Base-by-base conservation (phyloP, 2,888 invertebrate species). In the Volucella inanis region DNA sequence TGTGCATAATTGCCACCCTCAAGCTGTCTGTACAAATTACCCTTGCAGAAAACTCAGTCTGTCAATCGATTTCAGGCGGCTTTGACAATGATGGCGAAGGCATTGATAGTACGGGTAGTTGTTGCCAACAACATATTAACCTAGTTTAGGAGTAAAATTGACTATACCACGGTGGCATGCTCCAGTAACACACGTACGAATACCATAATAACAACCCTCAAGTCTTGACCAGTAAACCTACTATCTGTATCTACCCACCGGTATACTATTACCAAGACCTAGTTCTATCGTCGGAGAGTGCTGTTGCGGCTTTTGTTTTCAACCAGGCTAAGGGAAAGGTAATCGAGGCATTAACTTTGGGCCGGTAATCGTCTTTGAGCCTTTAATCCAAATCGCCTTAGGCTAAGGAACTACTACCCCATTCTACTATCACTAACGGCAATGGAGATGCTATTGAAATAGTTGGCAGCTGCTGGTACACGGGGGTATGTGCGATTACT, bases 261-360 rank as follows among this genome's bases (percentile, higher is more conserved):
- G 6, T 15, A 10, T 31, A 22, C 41, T 54, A 39, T 50, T 15
- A 43, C 31, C 65, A 11, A 12, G 8, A 45, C 31, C 18, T 62
- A 65, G 67, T 65, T 82, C 52, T 22, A 65, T 52, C 65, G 72
- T 31, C 14, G 14, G 45, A 14, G 43, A 57, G 49, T 43, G 52
- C 47, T 65, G 70, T 15, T 43, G 65, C 43, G 45, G 74, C 67
- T 81, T 67, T 77, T 76, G 52, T 67, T 85, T 81, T 77, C 61
- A 80, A 68, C 76, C 72, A 80, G 68, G 41, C 71, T 57, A 67
- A 75, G 67, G 59, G 76, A 57, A 81, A 71, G 71, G 59, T 76
- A 85, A 85, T 81, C 81, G 85, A 80, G 71, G 85, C 72, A 85
- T 85, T 85, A 77, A 77, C 81, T 81, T 67, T 68, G 75, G 31